A percentile compares a stretch with the other conserved stretches of the same genome.
Conservation (phyloP, 1,140 invertebrate genomes). For the Drosophila pseudoananassae region DNA sequence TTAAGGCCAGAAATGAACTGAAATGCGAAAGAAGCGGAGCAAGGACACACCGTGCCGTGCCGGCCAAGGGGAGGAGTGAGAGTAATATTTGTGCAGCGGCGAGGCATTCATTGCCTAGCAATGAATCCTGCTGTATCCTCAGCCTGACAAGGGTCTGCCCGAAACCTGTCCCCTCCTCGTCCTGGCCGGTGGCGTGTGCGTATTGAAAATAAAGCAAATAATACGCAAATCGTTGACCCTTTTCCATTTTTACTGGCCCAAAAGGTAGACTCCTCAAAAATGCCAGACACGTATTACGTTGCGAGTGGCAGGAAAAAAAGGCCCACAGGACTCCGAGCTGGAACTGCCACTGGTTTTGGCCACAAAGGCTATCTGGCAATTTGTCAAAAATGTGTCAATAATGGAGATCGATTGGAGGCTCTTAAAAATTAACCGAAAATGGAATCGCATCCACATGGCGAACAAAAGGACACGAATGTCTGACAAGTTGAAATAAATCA, state of each 20-base stretch:
- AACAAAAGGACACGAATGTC: conserved; percentile 4
- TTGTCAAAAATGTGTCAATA: conserved; percentile 83
- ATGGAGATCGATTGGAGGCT: conserved; percentile 72
- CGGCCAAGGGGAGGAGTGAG: conserved; percentile 19
- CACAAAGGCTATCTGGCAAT: conserved; percentile 68
- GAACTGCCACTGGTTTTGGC: background rate
- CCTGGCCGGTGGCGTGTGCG: background rate
- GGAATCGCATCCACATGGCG: conserved; percentile 42
- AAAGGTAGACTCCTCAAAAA: conserved; percentile 28
- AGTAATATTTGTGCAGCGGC: conserved; percentile 41
- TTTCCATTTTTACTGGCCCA: conserved; percentile 41
- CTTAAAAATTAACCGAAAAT: conserved; percentile 63
- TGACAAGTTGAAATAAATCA: conserved; percentile 22
- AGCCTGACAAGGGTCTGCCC: conserved; percentile 65
- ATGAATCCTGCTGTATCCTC: conserved; percentile 35
- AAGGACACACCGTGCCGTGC: conserved; percentile 62
- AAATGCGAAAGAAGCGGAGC: conserved; percentile 71
- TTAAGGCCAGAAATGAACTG: conserved; percentile 72
- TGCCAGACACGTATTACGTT: conserved; percentile 67
- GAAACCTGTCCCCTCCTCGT: too few species aligned
- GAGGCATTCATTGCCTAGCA: conserved; percentile 55
- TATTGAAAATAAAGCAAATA: conserved; percentile 78
- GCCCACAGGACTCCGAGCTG: conserved; percentile 28
- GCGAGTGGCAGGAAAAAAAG: conserved; percentile 33
- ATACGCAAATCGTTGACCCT: conserved; percentile 69